These are phyloP conservation scores for Andrena praecox DNA, from an alignment of 2,888 invertebrate genomes.

Conservation along the genomic window DNA sequence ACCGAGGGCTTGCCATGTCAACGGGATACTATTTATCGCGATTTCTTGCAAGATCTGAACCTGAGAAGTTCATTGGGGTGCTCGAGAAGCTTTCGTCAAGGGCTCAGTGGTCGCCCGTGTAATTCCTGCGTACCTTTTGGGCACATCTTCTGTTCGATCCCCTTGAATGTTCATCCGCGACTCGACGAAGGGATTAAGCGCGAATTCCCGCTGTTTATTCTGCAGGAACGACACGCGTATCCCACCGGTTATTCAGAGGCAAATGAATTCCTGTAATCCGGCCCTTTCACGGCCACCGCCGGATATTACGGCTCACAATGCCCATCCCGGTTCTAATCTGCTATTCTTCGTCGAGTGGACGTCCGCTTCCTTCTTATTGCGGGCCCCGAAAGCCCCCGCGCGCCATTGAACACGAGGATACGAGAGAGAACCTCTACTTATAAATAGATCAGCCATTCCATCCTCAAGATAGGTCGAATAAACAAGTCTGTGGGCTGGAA, in stretches of 20 bases:
- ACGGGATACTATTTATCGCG: no score
- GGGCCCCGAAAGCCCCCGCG: background rate
- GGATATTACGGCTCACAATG: slow-evolving; percentile 63
- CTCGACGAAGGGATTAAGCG: slow-evolving; percentile 28
- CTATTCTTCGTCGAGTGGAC: slow-evolving; percentile 63
- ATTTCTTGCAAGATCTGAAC: no score
- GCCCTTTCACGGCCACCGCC: slow-evolving; percentile 56
- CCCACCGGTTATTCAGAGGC: slow-evolving; percentile 58
- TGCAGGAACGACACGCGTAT: slow-evolving; percentile 42
- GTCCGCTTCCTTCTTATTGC: slow-evolving; percentile 40
- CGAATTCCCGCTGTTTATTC: slow-evolving; percentile 39
- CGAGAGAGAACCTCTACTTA: background rate
- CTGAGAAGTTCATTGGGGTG: no score
- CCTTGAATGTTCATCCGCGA: slow-evolving; percentile 8
- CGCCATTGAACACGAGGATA: background rate
- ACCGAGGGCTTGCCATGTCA: no score
- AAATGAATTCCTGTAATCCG: slow-evolving; percentile 70
- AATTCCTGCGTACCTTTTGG: background rate
- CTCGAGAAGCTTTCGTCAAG: no score
- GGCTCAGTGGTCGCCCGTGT: no score
- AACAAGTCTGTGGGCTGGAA: no score
- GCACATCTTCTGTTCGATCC: background rate
- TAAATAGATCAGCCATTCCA: background rate
- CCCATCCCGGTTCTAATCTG: slow-evolving; percentile 55
- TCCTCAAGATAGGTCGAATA: no score